Evolutionary conservation across 2,797 vertebrate genomes (phyloP).

Genomic region (Chiropotes sagulatus): DNA sequence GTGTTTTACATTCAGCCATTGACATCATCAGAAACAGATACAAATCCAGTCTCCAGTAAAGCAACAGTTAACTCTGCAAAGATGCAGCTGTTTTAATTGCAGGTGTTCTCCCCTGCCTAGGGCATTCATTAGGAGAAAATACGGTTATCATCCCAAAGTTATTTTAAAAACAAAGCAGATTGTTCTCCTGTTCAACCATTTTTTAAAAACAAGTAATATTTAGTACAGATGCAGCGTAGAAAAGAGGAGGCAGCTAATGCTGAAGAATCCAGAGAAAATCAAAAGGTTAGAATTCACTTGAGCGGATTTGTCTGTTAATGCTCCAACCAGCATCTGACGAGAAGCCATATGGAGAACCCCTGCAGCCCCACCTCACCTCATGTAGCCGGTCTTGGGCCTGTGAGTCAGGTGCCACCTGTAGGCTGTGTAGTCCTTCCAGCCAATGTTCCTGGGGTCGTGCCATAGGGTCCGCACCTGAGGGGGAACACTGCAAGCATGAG

Average conservation of each 20-base stretch:
- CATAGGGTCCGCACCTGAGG: slow-evolving; percentile 94
- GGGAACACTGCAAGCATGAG: neutral
- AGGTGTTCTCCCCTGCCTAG: fast-evolving
- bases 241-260: neutral
- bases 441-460: slow-evolving; percentile 98
- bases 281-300: fast-evolving
- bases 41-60: neutral
- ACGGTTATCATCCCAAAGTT: fast-evolving
- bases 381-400: slow-evolving; percentile 97
- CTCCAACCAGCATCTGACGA: fast-evolving
- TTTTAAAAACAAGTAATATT: neutral
- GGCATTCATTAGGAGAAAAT: neutral
- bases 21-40: neutral
- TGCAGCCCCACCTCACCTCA: slow-evolving; percentile 88
- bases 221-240: neutral
- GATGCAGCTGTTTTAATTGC: fast-evolving
- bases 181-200: neutral
- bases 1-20: neutral
- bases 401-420: slow-evolving; percentile 99
- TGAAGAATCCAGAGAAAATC: neutral
- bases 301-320: fast-evolving
- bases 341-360: too few relatives aligned
- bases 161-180: neutral
- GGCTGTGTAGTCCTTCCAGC: slow-evolving; percentile 99
- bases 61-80: neutral